Conservation (phyloP, 1,140 invertebrate genomes). For the Caligus rogercresseyi region DNA sequence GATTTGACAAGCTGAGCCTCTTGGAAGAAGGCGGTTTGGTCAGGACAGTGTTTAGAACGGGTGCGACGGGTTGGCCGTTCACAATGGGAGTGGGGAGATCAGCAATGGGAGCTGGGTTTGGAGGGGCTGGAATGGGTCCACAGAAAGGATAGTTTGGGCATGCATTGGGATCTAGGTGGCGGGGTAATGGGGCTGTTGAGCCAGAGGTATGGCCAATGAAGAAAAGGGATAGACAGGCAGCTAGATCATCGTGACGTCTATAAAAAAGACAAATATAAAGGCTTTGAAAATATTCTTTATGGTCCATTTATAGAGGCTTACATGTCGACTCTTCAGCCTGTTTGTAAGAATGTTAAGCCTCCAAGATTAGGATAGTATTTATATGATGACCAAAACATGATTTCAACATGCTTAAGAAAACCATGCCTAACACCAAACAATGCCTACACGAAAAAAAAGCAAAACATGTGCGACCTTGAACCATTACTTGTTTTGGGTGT, state of each 20-base stretch:
- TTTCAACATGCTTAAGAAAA: too few species aligned
- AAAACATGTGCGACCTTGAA: too few species aligned
- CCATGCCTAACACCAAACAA: too few species aligned
- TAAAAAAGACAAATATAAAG: not conserved
- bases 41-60: conserved; percentile 1
- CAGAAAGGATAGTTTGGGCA: not conserved
- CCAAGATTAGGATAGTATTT: too few species aligned
- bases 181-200: not conserved
- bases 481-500: too few species aligned
- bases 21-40: conserved; percentile 8
- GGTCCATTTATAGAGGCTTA: too few species aligned
- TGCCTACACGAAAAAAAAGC: too few species aligned
- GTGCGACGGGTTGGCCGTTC: not conserved
- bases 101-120: not conserved
- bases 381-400: too few species aligned
- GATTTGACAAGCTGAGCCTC: conserved; percentile 10
- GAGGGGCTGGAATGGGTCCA: not conserved
- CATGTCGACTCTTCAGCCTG: too few species aligned
- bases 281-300: too few species aligned
- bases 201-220: not conserved
- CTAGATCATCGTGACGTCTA: not conserved
- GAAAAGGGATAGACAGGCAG: not conserved
- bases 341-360: too few species aligned
- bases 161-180: not conserved
- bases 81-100: not conserved